Conservation (phyloP, 2,888 invertebrate genomes). For the Nasonovia ribisnigri region DNA sequence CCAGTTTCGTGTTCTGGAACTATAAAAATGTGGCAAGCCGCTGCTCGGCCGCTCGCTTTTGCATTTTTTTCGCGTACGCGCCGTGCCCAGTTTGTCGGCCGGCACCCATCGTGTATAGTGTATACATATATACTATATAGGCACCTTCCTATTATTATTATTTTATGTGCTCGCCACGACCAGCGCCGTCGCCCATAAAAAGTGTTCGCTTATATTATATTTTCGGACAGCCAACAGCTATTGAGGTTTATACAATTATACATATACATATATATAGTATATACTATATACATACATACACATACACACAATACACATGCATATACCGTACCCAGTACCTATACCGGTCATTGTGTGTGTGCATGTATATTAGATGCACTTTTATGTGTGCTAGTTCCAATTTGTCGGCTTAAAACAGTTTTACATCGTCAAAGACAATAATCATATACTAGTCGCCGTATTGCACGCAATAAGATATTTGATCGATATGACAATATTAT, state of each 20-base stretch:
- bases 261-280: neutral
- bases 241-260: neutral
- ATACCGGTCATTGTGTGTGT: neutral
- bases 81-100: slow-evolving; percentile 27
- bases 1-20: slow-evolving; percentile 49
- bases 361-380: neutral
- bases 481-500: neutral
- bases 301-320: too few species aligned
- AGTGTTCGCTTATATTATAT: slow-evolving; percentile 10
- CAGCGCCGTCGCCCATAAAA: slow-evolving; percentile 6
- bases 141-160: neutral
- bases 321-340: neutral
- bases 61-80: slow-evolving; percentile 37
- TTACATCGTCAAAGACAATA: neutral
- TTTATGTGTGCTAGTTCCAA: neutral
- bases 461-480: neutral
- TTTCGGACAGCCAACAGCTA: neutral
- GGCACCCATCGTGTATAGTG: neutral
- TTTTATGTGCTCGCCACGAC: neutral
- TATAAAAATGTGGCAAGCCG: slow-evolving; percentile 42
- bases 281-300: neutral
- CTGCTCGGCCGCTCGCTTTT: neutral
- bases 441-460: neutral
- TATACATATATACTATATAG: neutral
- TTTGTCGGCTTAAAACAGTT: neutral